These are phyloP conservation scores for Drosophila funebris DNA, from an alignment of 1,140 invertebrate genomes.

Conservation along the genomic window DNA sequence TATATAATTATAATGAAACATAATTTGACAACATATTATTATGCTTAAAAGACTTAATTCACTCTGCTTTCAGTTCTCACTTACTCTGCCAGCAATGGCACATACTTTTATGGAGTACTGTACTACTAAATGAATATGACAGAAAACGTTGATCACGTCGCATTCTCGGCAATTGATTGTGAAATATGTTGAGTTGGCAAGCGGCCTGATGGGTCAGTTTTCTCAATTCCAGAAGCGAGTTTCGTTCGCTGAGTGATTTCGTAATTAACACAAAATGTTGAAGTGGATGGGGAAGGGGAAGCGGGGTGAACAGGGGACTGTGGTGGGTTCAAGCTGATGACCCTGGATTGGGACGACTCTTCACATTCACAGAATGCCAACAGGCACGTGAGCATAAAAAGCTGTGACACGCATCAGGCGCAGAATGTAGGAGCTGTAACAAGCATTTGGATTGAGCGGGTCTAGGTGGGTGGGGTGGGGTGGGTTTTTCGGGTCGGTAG, in stretches of 20 bases:
- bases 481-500: no score
- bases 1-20: no score
- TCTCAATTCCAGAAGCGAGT: conserved; percentile 19
- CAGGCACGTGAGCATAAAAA: conserved; percentile 73
- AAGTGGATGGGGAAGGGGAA: not conserved
- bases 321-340: conserved; percentile 15
- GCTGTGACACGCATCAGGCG: conserved; percentile 38
- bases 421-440: conserved; percentile 15
- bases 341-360: conserved; percentile 3
- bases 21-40: no score
- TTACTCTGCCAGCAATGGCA: not conserved
- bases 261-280: conserved; percentile 77
- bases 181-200: conserved; percentile 46
- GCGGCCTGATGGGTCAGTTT: conserved; percentile 30
- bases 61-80: no score
- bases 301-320: not conserved
- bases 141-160: conserved; percentile 40
- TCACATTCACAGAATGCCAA: conserved; percentile 39
- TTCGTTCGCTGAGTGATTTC: conserved; percentile 66
- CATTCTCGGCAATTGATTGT: conserved; percentile 41
- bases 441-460: conserved; percentile 5
- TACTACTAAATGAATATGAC: conserved; percentile 1
- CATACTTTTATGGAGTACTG: not conserved
- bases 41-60: no score
- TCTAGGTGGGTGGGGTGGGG: not conserved